phyloP scores from a whole-genome alignment of 2,113 vertebrate genomes.

The Lethenteron camtschaticum region DNA sequence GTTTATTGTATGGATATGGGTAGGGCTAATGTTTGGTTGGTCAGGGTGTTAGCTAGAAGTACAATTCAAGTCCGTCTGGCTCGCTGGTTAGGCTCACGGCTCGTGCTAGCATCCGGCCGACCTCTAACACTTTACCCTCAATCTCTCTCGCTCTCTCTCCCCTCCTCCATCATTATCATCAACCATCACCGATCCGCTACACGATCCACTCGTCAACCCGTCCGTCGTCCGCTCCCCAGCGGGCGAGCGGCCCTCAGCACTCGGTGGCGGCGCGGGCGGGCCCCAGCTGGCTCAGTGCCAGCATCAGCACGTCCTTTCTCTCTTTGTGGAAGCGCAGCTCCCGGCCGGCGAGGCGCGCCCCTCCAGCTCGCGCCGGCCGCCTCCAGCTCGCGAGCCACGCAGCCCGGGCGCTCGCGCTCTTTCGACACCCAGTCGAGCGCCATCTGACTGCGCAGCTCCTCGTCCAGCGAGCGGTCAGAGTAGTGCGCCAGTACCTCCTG shows the following conservation, averaged over 20 bases:
- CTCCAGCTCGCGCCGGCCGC: constrained; percentile 57
- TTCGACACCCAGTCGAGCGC: constrained; percentile 80
- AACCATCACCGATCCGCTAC: neutral
- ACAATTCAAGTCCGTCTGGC: no score
- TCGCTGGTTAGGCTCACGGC: no score
- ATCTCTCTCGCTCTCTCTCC: neutral
- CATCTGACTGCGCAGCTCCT: constrained; percentile 89
- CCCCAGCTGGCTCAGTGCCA: constrained; percentile 65
- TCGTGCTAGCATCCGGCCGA: no score
- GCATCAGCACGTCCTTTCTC: constrained; percentile 84
- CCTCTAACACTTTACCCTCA: neutral
- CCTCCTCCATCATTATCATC: neutral
- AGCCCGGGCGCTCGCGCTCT: constrained; percentile 48
- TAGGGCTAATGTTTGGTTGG: no score
- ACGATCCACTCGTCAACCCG: neutral
- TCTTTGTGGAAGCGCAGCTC: constrained; percentile 93
- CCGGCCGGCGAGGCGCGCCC: constrained; percentile 63
- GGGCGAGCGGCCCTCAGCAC: neutral
- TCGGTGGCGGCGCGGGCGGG: constrained; percentile 31
- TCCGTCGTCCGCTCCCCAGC: neutral
- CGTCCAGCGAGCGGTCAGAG: constrained; percentile 78
- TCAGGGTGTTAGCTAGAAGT: no score
- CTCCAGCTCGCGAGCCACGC: constrained; percentile 52
- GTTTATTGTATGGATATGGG: no score
- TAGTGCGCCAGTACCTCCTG: constrained; percentile 94